These are phyloP conservation scores for Epistrophe grossulariae DNA, from an alignment of 2,888 invertebrate species.

Conservation along the genomic window DNA sequence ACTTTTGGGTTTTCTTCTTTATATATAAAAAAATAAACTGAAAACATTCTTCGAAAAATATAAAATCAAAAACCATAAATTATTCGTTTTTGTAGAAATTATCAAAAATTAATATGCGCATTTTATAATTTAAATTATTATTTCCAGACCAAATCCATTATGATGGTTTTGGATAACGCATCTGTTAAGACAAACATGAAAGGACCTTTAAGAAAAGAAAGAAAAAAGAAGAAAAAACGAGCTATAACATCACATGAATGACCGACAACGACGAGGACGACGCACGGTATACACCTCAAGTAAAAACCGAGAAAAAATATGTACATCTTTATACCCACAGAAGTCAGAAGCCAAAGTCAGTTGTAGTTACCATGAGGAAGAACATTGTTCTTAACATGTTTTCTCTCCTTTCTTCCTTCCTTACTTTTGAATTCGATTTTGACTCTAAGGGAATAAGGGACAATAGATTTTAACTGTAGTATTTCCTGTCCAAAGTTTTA, in stretches of 20 bases:
- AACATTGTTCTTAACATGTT: slow-evolving; percentile 37
- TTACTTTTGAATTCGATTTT: neutral
- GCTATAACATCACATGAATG: slow-evolving; percentile 5
- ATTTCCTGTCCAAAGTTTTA: slow-evolving; percentile 71
- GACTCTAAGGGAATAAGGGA: neutral
- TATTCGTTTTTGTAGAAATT: slow-evolving; percentile 46
- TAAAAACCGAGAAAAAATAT: slow-evolving; percentile 20
- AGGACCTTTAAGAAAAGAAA: neutral
- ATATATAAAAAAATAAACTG: neutral
- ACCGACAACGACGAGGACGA: neutral
- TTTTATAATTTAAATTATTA: slow-evolving; percentile 65
- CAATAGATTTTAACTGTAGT: slow-evolving; percentile 53
- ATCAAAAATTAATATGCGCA: slow-evolving; percentile 70
- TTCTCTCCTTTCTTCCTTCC: slow-evolving; percentile 4
- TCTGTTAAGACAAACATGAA: neutral
- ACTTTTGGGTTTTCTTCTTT: neutral
- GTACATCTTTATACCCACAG: slow-evolving; percentile 43
- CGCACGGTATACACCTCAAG: neutral
- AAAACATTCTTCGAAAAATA: neutral
- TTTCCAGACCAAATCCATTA: slow-evolving; percentile 54
- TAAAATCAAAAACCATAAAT: slow-evolving; percentile 31
- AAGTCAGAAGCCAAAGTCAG: slow-evolving; percentile 30
- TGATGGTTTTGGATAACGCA: slow-evolving; percentile 56
- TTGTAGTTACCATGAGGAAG: slow-evolving; percentile 47
- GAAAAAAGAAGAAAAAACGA: neutral